phyloP scores from a whole-genome alignment of 1,140 invertebrate species.

The Aphaenogaster floridana region DNA sequence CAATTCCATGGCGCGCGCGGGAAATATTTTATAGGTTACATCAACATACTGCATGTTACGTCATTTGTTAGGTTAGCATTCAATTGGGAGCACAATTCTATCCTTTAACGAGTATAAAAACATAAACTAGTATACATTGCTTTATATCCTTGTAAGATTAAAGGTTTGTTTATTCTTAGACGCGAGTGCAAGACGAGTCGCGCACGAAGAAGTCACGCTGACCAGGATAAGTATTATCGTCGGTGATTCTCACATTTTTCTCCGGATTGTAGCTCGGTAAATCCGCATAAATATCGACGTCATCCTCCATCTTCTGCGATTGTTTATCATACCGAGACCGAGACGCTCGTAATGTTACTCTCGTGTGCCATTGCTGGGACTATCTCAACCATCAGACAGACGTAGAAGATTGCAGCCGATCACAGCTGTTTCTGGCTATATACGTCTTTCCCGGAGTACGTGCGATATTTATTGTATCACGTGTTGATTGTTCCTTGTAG shows the following conservation, averaged over 20 bases:
- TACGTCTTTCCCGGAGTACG: background rate
- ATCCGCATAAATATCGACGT: conserved; percentile 83
- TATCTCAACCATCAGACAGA: background rate
- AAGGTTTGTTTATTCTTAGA: background rate
- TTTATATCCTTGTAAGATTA: background rate
- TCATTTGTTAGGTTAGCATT: background rate
- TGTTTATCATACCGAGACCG: background rate
- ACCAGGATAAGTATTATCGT: background rate
- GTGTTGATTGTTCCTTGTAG: no score
- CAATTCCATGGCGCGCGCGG: background rate
- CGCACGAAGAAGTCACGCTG: background rate
- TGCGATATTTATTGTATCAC: background rate
- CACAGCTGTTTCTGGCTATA: background rate
- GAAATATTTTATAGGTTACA: conserved; percentile 23
- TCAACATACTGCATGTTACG: background rate
- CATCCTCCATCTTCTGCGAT: conserved; percentile 77
- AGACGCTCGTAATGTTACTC: background rate
- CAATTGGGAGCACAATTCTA: conserved; percentile 41
- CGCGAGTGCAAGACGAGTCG: background rate
- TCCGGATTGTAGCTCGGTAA: conserved; percentile 70
- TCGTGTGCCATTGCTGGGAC: background rate
- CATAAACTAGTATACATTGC: background rate
- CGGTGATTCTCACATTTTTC: conserved; percentile 67
- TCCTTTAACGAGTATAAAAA: background rate
- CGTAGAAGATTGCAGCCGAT: background rate